Evolutionary conservation across 2,797 vertebrate species (phyloP).

Genomic region (Scolopax rusticola): DNA sequence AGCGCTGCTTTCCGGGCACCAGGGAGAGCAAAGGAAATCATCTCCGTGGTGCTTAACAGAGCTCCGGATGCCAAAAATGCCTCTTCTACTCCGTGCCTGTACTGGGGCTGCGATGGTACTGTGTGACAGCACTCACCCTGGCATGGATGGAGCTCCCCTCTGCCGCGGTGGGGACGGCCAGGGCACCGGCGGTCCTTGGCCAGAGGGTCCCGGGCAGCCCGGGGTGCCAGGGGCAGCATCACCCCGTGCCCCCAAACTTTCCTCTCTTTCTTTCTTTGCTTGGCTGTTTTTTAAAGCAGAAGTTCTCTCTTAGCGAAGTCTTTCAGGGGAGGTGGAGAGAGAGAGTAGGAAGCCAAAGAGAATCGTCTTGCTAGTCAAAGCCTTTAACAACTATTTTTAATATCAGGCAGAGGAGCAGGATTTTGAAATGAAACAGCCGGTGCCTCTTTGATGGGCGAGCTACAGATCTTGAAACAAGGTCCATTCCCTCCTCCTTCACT

Average conservation of each 20-base stretch:
- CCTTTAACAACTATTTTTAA: slow-evolving; percentile 80
- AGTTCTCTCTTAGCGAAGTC: slow-evolving; percentile 57
- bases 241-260: slow-evolving; percentile 13
- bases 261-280: slow-evolving; percentile 26
- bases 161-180: fast-evolving
- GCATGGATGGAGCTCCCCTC: not conserved
- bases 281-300: slow-evolving; percentile 37
- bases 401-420: slow-evolving; percentile 76
- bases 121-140: fast-evolving
- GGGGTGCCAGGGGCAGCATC: not conserved
- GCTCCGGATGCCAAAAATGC: not conserved
- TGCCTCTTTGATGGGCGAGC: slow-evolving; percentile 70
- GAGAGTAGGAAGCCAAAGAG: slow-evolving; percentile 74
- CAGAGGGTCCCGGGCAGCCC: not conserved
- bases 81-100: not conserved
- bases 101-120: not conserved
- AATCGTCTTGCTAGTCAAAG: slow-evolving; percentile 76
- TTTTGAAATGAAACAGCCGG: slow-evolving; percentile 77
- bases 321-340: slow-evolving; percentile 56
- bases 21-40: not conserved
- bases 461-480: slow-evolving; percentile 80
- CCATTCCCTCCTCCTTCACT: slow-evolving; percentile 78
- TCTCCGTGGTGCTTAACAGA: fast-evolving
- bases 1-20: fast-evolving
- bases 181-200: fast-evolving